These are phyloP conservation scores for Cheilosia impressa DNA, from an alignment of 2,888 invertebrate genomes.

Conservation along the genomic window DNA sequence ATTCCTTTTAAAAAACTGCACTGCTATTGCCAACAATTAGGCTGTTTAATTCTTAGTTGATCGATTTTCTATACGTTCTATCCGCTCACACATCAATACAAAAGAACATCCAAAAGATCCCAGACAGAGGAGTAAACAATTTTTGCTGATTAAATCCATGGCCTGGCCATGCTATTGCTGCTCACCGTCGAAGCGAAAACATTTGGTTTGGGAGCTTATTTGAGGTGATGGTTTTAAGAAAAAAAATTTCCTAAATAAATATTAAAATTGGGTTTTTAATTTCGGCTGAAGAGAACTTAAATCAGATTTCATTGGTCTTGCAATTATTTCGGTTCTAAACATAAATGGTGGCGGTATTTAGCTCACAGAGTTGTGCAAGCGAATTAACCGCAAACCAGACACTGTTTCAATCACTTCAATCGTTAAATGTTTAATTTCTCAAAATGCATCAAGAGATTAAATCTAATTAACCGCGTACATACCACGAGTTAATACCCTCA, in stretches of 20 bases:
- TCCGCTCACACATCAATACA: neutral
- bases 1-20: no score
- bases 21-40: no score
- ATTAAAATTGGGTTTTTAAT: neutral
- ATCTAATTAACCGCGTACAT: conserved; percentile 1
- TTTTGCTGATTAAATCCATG: conserved; percentile 1
- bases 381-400: neutral
- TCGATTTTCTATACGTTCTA: no score
- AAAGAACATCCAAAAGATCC: neutral
- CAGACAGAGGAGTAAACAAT: conserved; percentile 6
- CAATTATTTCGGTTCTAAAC: neutral
- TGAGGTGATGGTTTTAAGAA: neutral
- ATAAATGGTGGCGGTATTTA: neutral
- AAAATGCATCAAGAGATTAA: neutral
- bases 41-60: no score
- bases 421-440: neutral
- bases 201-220: neutral
- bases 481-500: conserved; percentile 20
- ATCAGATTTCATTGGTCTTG: neutral
- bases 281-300: neutral
- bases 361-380: neutral
- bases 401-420: neutral
- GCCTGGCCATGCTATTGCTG: neutral
- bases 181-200: neutral
- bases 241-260: conserved; percentile 2